phyloP scores from a whole-genome alignment of 2,888 invertebrate genomes.

The Sinelater perroti region DNA sequence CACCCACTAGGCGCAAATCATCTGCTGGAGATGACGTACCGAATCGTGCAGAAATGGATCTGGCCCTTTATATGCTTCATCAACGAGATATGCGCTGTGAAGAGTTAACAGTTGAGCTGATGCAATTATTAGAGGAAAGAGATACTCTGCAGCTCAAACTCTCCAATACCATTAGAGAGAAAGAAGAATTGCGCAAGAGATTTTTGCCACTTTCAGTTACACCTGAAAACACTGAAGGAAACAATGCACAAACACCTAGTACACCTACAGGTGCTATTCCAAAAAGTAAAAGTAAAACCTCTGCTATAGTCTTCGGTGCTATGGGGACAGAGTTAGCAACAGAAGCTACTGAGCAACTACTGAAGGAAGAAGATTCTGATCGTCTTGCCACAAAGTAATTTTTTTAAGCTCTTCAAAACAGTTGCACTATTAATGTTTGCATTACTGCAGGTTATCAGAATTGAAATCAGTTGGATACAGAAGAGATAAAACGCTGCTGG shows the following conservation, averaged over 20 bases:
- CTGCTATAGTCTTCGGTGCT: constrained; percentile 49
- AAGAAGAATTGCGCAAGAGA: constrained; percentile 68
- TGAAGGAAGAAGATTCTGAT: constrained; percentile 29
- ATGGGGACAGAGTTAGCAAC: constrained; percentile 52
- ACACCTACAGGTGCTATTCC: constrained; percentile 22
- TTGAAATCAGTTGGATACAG: constrained; percentile 77
- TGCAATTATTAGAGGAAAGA: constrained; percentile 83
- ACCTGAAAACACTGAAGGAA: not conserved
- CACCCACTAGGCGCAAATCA: constrained; percentile 45
- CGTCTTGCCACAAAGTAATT: constrained; percentile 53
- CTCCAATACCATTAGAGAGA: constrained; percentile 80
- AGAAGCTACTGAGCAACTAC: constrained; percentile 49
- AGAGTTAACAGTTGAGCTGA: constrained; percentile 84
- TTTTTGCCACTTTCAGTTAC: constrained; percentile 8
- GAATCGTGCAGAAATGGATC: constrained; percentile 74
- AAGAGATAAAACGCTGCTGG: constrained; percentile 77
- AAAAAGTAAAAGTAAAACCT: constrained; percentile 45
- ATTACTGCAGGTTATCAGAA: constrained; percentile 73
- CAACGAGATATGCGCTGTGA: constrained; percentile 87
- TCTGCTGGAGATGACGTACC: constrained; percentile 38
- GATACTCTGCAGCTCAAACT: constrained; percentile 84
- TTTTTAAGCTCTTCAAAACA: too few relatives aligned
- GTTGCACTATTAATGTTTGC: too few relatives aligned
- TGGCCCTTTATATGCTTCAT: constrained; percentile 85
- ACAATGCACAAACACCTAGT: constrained; percentile 10